A percentile compares a stretch with the other conserved stretches of the same genome.
Conservation (phyloP, 2,113 vertebrate genomes). For the Rana temporaria region DNA sequence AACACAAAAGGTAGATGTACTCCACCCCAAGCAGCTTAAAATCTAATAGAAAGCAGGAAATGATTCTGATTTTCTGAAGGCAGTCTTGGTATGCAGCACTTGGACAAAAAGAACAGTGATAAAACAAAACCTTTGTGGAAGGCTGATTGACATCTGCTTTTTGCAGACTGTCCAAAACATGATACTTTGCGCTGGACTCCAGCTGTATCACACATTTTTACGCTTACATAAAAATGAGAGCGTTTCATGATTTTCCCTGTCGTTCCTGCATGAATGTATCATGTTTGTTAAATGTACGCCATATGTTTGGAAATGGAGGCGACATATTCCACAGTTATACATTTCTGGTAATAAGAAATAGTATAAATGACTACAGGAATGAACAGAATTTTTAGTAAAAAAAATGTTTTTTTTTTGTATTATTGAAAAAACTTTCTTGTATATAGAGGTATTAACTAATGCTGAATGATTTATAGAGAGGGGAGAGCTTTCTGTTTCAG, state of each 20-base stretch:
- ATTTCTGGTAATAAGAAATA: no score
- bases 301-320: conserved; percentile 13
- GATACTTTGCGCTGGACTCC: not conserved
- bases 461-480: no score
- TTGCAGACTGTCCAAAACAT: not conserved
- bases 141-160: not conserved
- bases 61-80: no score
- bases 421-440: no score
- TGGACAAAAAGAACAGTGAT: not conserved
- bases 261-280: conserved; percentile 1
- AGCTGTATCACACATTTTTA: conserved; percentile 37
- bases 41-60: no score
- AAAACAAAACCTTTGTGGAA: not conserved
- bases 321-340: not conserved
- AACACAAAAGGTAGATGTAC: no score
- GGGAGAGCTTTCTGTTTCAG: no score
- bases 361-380: no score
- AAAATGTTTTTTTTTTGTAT: no score
- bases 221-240: conserved; percentile 9
- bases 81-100: not conserved
- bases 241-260: conserved; percentile 9
- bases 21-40: no score
- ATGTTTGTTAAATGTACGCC: conserved; percentile 13
- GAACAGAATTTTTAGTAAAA: no score
- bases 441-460: no score